Conservation (phyloP, 2,888 invertebrate species). For the Chrysopilus asiliformis region DNA sequence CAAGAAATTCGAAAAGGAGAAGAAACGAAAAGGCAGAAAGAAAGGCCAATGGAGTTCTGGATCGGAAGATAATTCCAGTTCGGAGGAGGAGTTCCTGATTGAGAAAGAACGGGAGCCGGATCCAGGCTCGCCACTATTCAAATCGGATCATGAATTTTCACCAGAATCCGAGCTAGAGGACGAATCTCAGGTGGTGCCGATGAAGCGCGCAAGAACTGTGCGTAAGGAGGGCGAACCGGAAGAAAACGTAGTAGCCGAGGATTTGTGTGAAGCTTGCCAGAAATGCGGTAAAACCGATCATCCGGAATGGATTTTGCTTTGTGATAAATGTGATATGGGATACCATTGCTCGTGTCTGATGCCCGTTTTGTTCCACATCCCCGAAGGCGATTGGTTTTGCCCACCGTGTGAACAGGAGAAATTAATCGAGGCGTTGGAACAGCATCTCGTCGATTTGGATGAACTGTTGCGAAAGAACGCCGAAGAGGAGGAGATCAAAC, state of each 20-base stretch:
- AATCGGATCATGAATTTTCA: slow-evolving; percentile 87
- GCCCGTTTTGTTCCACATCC: slow-evolving; percentile 84
- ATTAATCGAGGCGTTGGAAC: slow-evolving; percentile 55
- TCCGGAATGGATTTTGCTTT: slow-evolving; percentile 93
- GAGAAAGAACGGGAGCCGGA: slow-evolving; percentile 39
- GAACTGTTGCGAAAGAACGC: slow-evolving; percentile 44
- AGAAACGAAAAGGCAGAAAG: slow-evolving; percentile 28
- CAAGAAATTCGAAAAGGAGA: slow-evolving; percentile 32
- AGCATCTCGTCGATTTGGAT: slow-evolving; percentile 63
- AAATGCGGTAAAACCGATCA: slow-evolving; percentile 85
- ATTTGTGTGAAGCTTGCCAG: slow-evolving; percentile 57
- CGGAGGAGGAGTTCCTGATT: slow-evolving; percentile 38
- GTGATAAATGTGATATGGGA: slow-evolving; percentile 91
- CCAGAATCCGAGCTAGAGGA: slow-evolving; percentile 76
- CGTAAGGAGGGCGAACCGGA: slow-evolving; percentile 55
- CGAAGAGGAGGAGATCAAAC: slow-evolving; percentile 18
- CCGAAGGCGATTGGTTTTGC: slow-evolving; percentile 97
- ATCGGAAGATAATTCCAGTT: slow-evolving; percentile 35
- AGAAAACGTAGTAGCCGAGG: slow-evolving; percentile 23
- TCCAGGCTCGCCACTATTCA: slow-evolving; percentile 43
- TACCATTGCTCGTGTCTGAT: slow-evolving; percentile 94
- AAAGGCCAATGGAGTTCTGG: slow-evolving; percentile 34
- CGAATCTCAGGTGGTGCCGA: slow-evolving; percentile 48
- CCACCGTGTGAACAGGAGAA: slow-evolving; percentile 92
- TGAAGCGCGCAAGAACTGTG: slow-evolving; percentile 72